Conservation (phyloP, 92 coral and sea anemone species). For the Pocillopora grandis region DNA sequence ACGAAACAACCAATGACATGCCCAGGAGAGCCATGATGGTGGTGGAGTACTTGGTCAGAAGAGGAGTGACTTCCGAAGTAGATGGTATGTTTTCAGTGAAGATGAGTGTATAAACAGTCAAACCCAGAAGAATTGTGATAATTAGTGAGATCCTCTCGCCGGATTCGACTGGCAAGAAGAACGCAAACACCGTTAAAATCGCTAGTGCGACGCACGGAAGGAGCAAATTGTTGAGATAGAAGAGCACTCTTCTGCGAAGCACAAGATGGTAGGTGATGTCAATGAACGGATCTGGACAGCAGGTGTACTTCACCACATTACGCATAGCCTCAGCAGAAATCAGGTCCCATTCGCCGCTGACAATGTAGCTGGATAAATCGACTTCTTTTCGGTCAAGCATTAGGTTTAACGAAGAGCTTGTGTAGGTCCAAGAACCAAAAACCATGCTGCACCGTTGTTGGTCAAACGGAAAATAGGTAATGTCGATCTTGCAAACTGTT, state of each 20-base stretch:
- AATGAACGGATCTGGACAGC: conserved; percentile 85
- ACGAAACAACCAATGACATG: conserved; percentile 72
- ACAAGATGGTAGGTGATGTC: conserved; percentile 82
- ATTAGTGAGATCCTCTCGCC: conserved; percentile 94
- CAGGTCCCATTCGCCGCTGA: conserved; percentile 95
- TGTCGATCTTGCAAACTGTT: conserved; percentile 90
- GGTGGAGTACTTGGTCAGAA: conserved; percentile 82
- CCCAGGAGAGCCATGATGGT: conserved; percentile 72
- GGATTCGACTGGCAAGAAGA: conserved; percentile 85
- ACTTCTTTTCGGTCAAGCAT: conserved; percentile 67
- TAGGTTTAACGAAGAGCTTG: conserved; percentile 69
- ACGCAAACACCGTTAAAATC: conserved; percentile 77
- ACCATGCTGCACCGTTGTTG: conserved; percentile 79
- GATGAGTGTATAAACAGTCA: conserved; percentile 87
- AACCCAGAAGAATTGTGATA: conserved; percentile 86
- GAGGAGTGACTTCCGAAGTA: conserved; percentile 88
- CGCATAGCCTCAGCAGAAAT: conserved; percentile 71
- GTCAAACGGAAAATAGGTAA: conserved; percentile 93
- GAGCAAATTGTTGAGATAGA: conserved; percentile 84
- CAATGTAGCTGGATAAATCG: conserved; percentile 80
- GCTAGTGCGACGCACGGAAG: conserved; percentile 90
- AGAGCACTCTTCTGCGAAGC: conserved; percentile 73
- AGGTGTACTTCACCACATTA: conserved; percentile 84
- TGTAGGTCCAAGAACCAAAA: conserved; percentile 97
- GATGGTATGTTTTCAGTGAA: conserved; percentile 94